A percentile compares a stretch with the other conserved stretches of the same genome.
Conservation (phyloP, 2,797 vertebrate genomes). For the Helicolenus hilgendorfi region DNA sequence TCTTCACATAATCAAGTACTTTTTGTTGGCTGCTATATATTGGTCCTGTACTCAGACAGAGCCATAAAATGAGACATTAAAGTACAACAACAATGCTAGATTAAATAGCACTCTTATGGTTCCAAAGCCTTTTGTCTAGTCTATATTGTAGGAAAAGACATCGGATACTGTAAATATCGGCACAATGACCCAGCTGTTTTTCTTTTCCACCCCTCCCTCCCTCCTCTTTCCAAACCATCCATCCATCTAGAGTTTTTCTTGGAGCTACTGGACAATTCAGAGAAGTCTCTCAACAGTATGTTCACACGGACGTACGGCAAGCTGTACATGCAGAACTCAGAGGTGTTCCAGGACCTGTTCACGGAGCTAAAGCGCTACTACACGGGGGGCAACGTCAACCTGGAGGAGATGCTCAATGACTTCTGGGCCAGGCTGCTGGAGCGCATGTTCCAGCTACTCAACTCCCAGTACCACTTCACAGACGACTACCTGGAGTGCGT, state of each 20-base stretch:
- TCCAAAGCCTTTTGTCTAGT: neutral
- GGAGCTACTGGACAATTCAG: conserved; percentile 96
- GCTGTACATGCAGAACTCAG: conserved; percentile 96
- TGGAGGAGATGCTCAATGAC: conserved; percentile 98
- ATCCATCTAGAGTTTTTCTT: conserved; percentile 95
- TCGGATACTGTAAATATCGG: conserved; percentile 13
- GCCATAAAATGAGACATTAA: conserved; percentile 36
- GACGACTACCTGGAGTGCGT: conserved; percentile 98
- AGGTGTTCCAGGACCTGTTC: conserved; percentile 98
- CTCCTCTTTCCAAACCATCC: conserved; percentile 39
- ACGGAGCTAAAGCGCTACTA: conserved; percentile 97
- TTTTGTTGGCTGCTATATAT: conserved; percentile 57
- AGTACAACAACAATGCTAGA: neutral
- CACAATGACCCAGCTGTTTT: conserved; percentile 47
- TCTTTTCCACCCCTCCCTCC: neutral
- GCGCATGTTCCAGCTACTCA: conserved; percentile 97
- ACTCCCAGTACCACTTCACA: conserved; percentile 96
- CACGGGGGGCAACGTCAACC: conserved; percentile 96
- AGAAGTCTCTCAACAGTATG: conserved; percentile 96
- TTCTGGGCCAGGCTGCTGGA: conserved; percentile 98
- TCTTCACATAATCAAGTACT: conserved; percentile 76
- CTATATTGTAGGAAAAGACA: neutral
- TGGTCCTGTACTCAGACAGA: conserved; percentile 24
- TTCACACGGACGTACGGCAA: conserved; percentile 96
- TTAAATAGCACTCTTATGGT: neutral